Base-by-base conservation (phyloP, 2,797 vertebrate genomes). In the Pseudotriccus pelzelni region DNA sequence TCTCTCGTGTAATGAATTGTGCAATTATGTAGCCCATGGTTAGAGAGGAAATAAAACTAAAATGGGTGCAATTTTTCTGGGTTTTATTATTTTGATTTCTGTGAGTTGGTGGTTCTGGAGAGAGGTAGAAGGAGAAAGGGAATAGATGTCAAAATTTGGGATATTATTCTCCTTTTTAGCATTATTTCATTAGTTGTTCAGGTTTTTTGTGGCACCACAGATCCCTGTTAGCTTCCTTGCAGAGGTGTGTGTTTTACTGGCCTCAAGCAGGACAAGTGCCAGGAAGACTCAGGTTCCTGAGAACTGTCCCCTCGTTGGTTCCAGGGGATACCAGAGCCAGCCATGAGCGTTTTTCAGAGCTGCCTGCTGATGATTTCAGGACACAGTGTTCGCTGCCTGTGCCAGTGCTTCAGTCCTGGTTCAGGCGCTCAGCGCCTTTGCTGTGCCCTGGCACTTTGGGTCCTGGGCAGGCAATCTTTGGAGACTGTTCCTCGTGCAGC, bases 401-500 rank as follows among this genome's bases (percentile, higher is more conserved):
- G 41, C 46, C 53, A 27, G 30, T 14, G 58, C 67, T 30, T 8
- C 60, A 25, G 27, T 77, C 59, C 50, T 9, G 22, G 8, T 53
- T 69, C 32, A 36, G 52, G 8, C 3, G 8, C 60, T 47, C 0
- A 27, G 44, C 0, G 1, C 1, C 0, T 53, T 37, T 59, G 69
- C 67, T 49, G 39, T 55, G 50, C 58, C 6, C 1, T 41, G 70
- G 36, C 63, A 12, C 58, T 64, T 72, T 0, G 25, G 21, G 43
- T 50, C 50, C 50, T 34, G 41, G 2, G 1, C 37, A 0, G 16
- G 15, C 1, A 0, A 12, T 24, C 58, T 43, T 87, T 8, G 12
- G 68, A 49, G 62, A 18, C 46, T 7, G 10, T 36, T 70, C 8
- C 32, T 66, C 0, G 0, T 16, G 46, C 62, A 28, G 41, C 37